Conservation (phyloP, 2,888 invertebrate species). For the Pyrocoelia pectoralis region DNA sequence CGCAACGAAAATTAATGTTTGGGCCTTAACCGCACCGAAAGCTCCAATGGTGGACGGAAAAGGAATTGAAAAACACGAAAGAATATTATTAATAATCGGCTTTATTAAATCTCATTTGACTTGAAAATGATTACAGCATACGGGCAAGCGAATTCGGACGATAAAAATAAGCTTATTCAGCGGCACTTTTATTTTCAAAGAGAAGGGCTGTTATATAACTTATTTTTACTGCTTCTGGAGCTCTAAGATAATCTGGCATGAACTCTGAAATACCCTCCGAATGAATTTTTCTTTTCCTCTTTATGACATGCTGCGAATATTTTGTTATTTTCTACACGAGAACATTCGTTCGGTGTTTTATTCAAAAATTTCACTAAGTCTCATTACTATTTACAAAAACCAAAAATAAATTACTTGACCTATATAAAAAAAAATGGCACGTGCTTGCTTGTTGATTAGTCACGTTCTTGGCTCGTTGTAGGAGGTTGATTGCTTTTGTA, state of each 20-base stretch:
- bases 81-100: constrained; percentile 12
- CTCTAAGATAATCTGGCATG: constrained; percentile 34
- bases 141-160: constrained; percentile 33
- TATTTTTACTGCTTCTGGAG: constrained; percentile 36
- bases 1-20: too few species aligned
- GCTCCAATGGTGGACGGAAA: too few species aligned
- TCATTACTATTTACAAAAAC: too few species aligned
- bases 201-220: constrained; percentile 35
- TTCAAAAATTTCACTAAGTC: too few species aligned
- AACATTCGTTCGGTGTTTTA: neutral
- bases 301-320: constrained; percentile 19
- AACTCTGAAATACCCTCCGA: constrained; percentile 29
- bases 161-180: constrained; percentile 37
- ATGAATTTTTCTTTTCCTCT: constrained; percentile 32
- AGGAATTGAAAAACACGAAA: too few species aligned
- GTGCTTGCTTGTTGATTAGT: neutral
- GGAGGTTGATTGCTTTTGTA: neutral
- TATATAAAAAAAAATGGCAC: neutral
- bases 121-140: constrained; percentile 34
- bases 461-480: neutral
- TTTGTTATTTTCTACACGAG: neutral
- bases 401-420: too few species aligned
- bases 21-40: too few species aligned
- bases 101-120: constrained; percentile 27
- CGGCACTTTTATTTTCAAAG: constrained; percentile 36